A percentile compares a stretch with the other conserved stretches of the same genome.
These are phyloP conservation scores for Chalcis sispes DNA, from an alignment of 2,888 invertebrate genomes.

Conservation along the genomic window DNA sequence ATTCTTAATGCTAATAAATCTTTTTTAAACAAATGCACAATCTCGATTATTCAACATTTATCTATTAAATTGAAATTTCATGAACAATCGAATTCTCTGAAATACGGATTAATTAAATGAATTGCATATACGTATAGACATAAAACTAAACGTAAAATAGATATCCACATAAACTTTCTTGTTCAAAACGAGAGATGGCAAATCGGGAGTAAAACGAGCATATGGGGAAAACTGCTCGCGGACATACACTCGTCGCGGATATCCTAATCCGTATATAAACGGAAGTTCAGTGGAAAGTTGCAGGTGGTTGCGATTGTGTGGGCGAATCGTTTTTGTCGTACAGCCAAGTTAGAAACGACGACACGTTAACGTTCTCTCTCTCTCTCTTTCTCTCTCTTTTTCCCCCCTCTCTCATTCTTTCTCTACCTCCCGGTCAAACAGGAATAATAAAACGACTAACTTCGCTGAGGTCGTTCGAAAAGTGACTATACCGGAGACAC, in stretches of 20 bases:
- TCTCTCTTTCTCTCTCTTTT: no score
- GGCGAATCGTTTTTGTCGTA: constrained; percentile 59
- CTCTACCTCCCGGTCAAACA: constrained; percentile 50
- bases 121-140: no score
- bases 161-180: neutral
- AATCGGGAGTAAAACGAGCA: constrained; percentile 12
- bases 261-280: constrained; percentile 49
- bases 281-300: constrained; percentile 39
- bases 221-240: neutral
- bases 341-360: constrained; percentile 48
- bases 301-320: constrained; percentile 19
- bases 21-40: no score
- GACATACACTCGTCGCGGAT: neutral
- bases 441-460: constrained; percentile 63
- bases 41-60: no score
- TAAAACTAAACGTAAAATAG: no score
- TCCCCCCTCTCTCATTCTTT: no score
- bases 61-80: no score
- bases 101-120: no score
- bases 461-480: no score
- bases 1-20: no score
- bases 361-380: constrained; percentile 54
- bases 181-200: neutral
- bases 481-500: no score
- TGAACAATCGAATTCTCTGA: no score